Evolutionary conservation across 2,888 invertebrate genomes (phyloP).

Genomic region (Andricus curvator): DNA sequence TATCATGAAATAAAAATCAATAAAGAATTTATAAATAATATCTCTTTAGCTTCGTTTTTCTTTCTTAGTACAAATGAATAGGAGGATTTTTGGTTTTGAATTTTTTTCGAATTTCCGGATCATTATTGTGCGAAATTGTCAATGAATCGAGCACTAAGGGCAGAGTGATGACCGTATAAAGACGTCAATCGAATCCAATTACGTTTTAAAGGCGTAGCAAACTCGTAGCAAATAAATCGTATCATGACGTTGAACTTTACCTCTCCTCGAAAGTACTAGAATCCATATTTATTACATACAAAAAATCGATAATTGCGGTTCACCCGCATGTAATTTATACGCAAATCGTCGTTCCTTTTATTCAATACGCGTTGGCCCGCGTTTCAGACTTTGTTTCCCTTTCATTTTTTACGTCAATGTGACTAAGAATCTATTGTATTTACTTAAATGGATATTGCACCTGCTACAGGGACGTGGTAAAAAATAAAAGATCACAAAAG

Average conservation of each 20-base stretch:
- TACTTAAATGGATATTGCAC: slow-evolving; percentile 9
- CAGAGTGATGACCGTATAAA: background rate
- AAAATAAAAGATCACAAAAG: background rate
- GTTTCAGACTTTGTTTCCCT: slow-evolving; percentile 14
- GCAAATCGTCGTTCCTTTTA: slow-evolving; percentile 8
- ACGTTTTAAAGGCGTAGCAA: background rate
- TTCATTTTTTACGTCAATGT: slow-evolving; percentile 9
- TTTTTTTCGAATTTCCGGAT: background rate
- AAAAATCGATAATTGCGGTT: slow-evolving; percentile 28
- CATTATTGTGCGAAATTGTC: background rate
- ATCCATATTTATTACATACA: background rate
- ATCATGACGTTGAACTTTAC: slow-evolving; percentile 10
- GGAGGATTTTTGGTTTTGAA: background rate
- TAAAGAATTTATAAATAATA: background rate
- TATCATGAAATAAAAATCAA: no score
- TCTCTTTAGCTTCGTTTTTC: background rate
- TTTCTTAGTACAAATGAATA: background rate
- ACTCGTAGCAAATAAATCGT: background rate
- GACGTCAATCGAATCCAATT: background rate
- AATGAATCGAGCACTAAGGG: background rate
- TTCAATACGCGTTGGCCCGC: slow-evolving; percentile 32
- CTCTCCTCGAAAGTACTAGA: background rate
- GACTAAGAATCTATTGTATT: background rate
- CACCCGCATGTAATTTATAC: slow-evolving; percentile 19
- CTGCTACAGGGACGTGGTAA: background rate